Base-by-base conservation (phyloP, 2,113 vertebrate species). In the Dicentrarchus labrax region DNA sequence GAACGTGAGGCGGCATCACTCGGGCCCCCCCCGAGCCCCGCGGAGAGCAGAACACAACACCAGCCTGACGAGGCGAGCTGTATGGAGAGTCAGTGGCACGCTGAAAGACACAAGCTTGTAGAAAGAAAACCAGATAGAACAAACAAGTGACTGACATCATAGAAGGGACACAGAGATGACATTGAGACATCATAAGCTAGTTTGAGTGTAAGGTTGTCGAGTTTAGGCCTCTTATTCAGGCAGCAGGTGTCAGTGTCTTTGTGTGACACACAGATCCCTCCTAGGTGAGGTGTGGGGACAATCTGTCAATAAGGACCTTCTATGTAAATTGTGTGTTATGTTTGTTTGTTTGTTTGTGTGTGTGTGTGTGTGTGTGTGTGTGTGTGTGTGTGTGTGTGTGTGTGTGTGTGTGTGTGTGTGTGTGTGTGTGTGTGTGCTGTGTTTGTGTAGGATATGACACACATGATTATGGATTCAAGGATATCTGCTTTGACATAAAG, bases 11-110 rank as follows among this genome's bases (percentile, higher is more conserved):
- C 90, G 77, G 82, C 86, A 83, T 70, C 72, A 57, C 91, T 82
- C 43, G 72, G 90, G 79, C 71, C 91, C 65, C 65, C 89, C 90
- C 73, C 43, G 24, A 89, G 91, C 85, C 88, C 90, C 51, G n/a
- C 67, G 56, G 89, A 93, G 88, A 91, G 87, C 86, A 90, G 91
- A 94, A 93, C 90, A 91, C 89, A 94, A 93, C 92, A 94, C 88
- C 87, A 15, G 57, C 47, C 80, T 72, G 82, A 84, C 43, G 54
- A 76, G 68, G 56, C 19, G 9, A 57, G 72, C 86, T 76, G 73
- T 69, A 60, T 64, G 85, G 83, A 77, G 71, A 83, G 69, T 83
- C 80, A 30, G 83, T 38, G 48, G 72, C 51, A 54, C 11, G 76
- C 70, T 90, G 88, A 92, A 86, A 93, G 86, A 90, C 68, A 78